phyloP scores from a whole-genome alignment of 2,888 invertebrate genomes.

The Stratiomys singularior region DNA sequence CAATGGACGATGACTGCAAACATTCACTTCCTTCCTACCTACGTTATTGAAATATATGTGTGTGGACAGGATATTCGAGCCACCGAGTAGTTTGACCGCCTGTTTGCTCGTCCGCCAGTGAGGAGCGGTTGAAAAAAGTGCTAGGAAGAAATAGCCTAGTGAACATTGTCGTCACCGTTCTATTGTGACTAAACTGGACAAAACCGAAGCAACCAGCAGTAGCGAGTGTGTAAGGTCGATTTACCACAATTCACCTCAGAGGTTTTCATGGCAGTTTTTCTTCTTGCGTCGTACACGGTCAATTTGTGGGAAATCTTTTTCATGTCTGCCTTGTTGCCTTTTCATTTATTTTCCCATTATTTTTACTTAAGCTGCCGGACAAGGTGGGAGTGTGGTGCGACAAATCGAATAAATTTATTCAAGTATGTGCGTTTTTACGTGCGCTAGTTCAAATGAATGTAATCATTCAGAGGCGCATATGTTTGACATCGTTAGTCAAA shows the following conservation, averaged over 20 bases:
- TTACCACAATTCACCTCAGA: slow-evolving; percentile 34
- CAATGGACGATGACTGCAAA: background rate
- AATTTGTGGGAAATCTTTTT: background rate
- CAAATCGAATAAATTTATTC: too few relatives aligned
- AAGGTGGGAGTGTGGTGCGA: too few relatives aligned
- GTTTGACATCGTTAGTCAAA: too few relatives aligned
- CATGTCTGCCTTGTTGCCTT: slow-evolving; percentile 20
- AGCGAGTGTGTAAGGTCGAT: slow-evolving; percentile 12
- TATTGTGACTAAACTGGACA: background rate
- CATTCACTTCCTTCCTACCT: background rate
- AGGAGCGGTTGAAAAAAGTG: background rate
- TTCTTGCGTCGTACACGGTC: background rate
- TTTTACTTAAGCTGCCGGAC: slow-evolving; percentile 12
- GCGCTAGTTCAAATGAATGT: too few relatives aligned
- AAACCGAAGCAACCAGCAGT: background rate
- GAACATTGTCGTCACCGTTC: background rate
- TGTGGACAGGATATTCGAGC: background rate
- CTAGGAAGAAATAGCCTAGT: background rate
- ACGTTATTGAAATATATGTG: background rate
- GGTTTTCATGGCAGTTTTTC: background rate
- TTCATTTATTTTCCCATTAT: slow-evolving; percentile 28
- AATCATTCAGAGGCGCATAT: too few relatives aligned
- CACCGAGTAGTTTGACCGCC: background rate
- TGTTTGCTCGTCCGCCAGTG: too few relatives aligned
- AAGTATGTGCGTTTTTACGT: too few relatives aligned